Evolutionary conservation across 2,797 vertebrate species (phyloP), one percentile per base, ranked within the genome.

Genomic region (Hozukius guyotensis): DNA sequence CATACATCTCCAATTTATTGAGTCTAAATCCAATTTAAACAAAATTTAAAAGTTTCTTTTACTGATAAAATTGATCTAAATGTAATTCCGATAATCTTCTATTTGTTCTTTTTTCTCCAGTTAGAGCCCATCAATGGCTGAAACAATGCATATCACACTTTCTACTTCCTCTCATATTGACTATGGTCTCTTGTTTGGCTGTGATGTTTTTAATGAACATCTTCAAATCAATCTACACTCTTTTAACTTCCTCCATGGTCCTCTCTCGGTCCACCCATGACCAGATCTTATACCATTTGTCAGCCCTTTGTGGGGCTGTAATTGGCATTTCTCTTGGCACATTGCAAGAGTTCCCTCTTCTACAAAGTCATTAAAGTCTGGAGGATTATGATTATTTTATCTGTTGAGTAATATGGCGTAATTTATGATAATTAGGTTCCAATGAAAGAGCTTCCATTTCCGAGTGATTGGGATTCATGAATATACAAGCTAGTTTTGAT

Each of bases 361-460:
- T 78, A 53, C 66, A 72, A 66, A 69, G 66, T 75, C 80, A 81
- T 80, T 85, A 25, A 59, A 77, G 49, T 59, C 18, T 72, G 53
- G 27, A 72, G 64, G 36, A 75, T 75, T 84, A 64, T 77, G 57
- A 82, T 83, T 72, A 55, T 52, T 27, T 74, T 86, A 72, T 59
- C 64, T 10, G 10, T 34, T 59, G 46, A 64, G 81, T 84, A 75
- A 77, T 81, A 57, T 25, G 27, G 29, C 61, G 38, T 72, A 71
- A 85, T 87, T 83, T 31, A 71, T 76, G 61, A 77, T 77, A 79
- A 83, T 81, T 57, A 68, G 77, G 66, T 75, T 78, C 57, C 65
- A 72, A 59, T 82, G 36, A 75, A 84, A 76, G 53, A 55, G 36
- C 27, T 64, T 70, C 49, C 59, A 66, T 69, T 72, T 25, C 25